Conservation (phyloP, 2,113 vertebrate genomes). For the Lichenostomus cassidix region DNA sequence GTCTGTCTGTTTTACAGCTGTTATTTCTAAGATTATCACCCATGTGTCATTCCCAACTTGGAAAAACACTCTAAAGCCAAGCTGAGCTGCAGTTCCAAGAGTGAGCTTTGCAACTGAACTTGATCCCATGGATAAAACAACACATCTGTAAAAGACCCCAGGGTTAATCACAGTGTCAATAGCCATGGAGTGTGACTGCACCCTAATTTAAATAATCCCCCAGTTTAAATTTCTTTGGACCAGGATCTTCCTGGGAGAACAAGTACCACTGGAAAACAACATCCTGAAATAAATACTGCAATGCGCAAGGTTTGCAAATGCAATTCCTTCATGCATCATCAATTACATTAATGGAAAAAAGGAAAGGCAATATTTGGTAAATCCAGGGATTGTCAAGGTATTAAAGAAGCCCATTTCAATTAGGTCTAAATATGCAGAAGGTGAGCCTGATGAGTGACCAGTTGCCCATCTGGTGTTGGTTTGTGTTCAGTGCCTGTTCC, state of each 20-base stretch:
- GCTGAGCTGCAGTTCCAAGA: background rate
- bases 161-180: background rate
- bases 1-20: background rate
- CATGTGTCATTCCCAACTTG: background rate
- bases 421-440: background rate
- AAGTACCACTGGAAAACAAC: background rate
- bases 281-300: background rate
- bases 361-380: background rate
- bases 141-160: background rate
- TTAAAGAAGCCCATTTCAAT: background rate
- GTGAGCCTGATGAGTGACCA: background rate
- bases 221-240: background rate
- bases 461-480: background rate
- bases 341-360: background rate
- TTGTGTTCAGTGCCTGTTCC: background rate
- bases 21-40: background rate
- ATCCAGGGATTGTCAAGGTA: background rate
- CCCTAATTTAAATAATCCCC: background rate
- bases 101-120: background rate
- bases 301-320: background rate
- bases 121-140: background rate
- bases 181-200: background rate
- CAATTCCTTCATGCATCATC: background rate
- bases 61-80: background rate
- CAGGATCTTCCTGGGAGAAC: background rate